Evolutionary conservation across 1,140 invertebrate species (phyloP).

Genomic region (Bradysia coprophila): DNA sequence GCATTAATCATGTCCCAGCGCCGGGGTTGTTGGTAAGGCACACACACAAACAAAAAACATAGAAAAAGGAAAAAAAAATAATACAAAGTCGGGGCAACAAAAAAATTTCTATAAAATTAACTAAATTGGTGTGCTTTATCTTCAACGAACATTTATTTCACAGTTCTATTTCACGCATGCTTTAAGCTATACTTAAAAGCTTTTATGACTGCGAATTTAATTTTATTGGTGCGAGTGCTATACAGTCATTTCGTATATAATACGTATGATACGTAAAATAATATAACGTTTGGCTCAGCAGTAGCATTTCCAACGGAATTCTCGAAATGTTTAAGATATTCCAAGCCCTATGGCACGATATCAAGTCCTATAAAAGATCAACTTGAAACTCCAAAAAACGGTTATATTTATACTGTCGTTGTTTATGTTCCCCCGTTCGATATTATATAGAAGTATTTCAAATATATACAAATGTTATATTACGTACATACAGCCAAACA

Average conservation of each 20-base stretch:
- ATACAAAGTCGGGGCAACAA: too few relatives aligned
- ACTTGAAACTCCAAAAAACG: too few relatives aligned
- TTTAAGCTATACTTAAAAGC: neutral
- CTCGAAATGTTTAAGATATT: neutral
- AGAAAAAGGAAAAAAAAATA: neutral
- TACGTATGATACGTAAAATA: too few relatives aligned
- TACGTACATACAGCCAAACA: too few relatives aligned
- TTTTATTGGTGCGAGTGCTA: too few relatives aligned
- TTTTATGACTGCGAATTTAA: neutral
- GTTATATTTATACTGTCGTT: too few relatives aligned
- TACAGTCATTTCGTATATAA: too few relatives aligned
- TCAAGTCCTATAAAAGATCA: too few relatives aligned
- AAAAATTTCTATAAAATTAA: neutral
- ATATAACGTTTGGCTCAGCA: too few relatives aligned
- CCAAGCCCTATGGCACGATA: neutral
- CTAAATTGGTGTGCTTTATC: neutral
- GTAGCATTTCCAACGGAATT: neutral
- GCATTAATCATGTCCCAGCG: too few relatives aligned
- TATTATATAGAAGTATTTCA: neutral
- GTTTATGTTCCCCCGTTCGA: neutral
- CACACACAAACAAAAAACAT: neutral
- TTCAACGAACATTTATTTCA: neutral
- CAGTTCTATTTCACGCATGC: neutral
- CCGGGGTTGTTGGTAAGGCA: neutral
- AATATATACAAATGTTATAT: too few relatives aligned